Evolutionary conservation across 1,140 invertebrate genomes (phyloP).

Genomic region (Copidosoma floridanum): DNA sequence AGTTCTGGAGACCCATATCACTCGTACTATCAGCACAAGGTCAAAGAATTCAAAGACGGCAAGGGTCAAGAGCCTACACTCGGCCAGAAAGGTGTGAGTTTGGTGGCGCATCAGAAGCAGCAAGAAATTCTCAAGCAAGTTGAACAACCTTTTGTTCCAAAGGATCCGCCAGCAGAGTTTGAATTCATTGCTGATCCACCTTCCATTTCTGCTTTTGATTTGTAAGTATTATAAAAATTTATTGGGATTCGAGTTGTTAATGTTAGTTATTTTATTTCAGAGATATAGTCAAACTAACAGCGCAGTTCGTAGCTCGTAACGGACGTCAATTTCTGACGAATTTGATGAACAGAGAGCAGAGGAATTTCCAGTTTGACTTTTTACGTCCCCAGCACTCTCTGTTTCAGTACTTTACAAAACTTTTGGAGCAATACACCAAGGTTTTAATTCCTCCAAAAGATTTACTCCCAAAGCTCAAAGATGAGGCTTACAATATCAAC

Average conservation of each 20-base stretch:
- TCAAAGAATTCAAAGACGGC: conserved; percentile 92
- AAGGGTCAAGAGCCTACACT: conserved; percentile 62
- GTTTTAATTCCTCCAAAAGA: conserved; percentile 93
- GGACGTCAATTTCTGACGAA: conserved; percentile 97
- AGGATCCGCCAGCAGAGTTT: conserved; percentile 93
- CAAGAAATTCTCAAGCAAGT: conserved; percentile 88
- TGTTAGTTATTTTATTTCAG: conserved; percentile 55
- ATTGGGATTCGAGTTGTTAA: conserved; percentile 2
- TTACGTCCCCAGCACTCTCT: conserved; percentile 96
- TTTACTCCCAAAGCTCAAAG: conserved; percentile 74
- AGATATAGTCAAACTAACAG: conserved; percentile 97
- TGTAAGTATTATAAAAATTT: conserved; percentile 62
- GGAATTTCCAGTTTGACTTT: conserved; percentile 99
- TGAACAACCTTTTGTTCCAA: conserved; percentile 85
- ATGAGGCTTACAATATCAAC: conserved; percentile 74
- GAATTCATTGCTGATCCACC: conserved; percentile 98
- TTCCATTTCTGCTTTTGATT: conserved; percentile 96
- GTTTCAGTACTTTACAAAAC: conserved; percentile 97
- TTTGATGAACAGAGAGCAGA: conserved; percentile 96
- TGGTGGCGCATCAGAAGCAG: conserved; percentile 78
- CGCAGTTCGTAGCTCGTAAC: conserved; percentile 98
- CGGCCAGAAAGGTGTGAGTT: conserved; percentile 57
- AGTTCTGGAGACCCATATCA: conserved; percentile 96
- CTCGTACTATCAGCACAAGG: conserved; percentile 98
- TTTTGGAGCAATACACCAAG: conserved; percentile 98